Percentiles rank a stretch among this genome's conserved stretches.
phyloP scores from a whole-genome alignment of 2,888 invertebrate genomes.

The Drosophila paramelanica region DNA sequence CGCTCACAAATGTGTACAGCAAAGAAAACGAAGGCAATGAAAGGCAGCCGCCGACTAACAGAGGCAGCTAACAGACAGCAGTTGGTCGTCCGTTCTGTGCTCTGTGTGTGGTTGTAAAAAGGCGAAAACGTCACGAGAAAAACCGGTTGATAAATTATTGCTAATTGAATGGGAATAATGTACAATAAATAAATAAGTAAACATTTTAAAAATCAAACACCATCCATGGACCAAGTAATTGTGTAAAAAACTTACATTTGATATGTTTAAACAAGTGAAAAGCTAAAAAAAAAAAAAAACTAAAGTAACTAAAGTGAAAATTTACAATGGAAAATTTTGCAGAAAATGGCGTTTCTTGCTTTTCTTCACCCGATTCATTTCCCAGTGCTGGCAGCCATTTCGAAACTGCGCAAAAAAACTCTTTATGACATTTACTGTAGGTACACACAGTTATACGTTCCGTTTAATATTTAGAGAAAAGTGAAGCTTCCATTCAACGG shows the following conservation, averaged over 20 bases:
- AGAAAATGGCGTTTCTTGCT: conserved; percentile 58
- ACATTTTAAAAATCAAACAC: conserved; percentile 37
- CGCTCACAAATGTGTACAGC: conserved; percentile 13
- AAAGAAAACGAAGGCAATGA: conserved; percentile 46
- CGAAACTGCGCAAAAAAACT: conserved; percentile 76
- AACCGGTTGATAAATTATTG: conserved; percentile 84
- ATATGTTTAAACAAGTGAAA: conserved; percentile 41
- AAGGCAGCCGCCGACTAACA: conserved; percentile 44
- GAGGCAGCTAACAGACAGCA: conserved; percentile 60
- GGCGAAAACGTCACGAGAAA: conserved; percentile 76
- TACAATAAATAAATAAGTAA: conserved; percentile 68
- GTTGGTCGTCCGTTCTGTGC: conserved; percentile 62
- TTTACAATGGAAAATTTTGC: conserved; percentile 55
- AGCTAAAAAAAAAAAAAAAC: conserved; percentile 13
- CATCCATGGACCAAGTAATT: conserved; percentile 2
- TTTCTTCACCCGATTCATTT: conserved; percentile 35
- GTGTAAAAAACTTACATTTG: conserved; percentile 30
- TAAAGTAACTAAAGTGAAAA: conserved; percentile 32
- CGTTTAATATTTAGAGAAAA: conserved; percentile 27
- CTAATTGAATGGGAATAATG: conserved; percentile 66
- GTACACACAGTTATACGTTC: conserved; percentile 2
- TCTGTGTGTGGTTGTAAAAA: conserved; percentile 82
- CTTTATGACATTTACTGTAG: conserved; percentile 27
- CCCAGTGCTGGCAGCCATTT: conserved; percentile 65
- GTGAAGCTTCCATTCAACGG: conserved; percentile 11